Evolutionary conservation across 1,140 invertebrate genomes (phyloP).

Genomic region (Drosophila jambulina): DNA sequence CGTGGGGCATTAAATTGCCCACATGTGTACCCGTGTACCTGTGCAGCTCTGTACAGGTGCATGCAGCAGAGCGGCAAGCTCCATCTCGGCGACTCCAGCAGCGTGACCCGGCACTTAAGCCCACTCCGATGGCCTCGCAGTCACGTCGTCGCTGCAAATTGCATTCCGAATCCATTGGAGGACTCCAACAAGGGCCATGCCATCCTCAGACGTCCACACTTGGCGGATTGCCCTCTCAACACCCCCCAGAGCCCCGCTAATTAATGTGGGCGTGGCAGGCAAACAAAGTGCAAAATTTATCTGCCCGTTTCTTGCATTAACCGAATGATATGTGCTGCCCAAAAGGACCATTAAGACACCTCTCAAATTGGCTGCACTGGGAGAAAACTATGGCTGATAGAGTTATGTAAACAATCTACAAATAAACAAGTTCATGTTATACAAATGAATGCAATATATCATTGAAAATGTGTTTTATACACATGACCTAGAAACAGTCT

Average conservation of each 20-base stretch:
- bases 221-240: background rate
- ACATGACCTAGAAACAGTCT: background rate
- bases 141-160: constrained; percentile 50
- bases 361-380: constrained; percentile 30
- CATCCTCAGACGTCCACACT: constrained; percentile 15
- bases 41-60: constrained; percentile 47
- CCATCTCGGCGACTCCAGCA: constrained; percentile 17
- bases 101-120: constrained; percentile 40
- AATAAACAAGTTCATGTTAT: too few relatives aligned
- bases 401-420: too few relatives aligned
- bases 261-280: constrained; percentile 57
- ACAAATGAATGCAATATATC: background rate
- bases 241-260: constrained; percentile 41
- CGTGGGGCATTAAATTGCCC: constrained; percentile 67
- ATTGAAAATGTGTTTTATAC: background rate
- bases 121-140: constrained; percentile 40
- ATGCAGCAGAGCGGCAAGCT: constrained; percentile 47
- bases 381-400: background rate
- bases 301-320: constrained; percentile 29
- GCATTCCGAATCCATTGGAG: constrained; percentile 45
- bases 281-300: constrained; percentile 63
- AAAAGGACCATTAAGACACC: constrained; percentile 35
- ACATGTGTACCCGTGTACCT: constrained; percentile 38
- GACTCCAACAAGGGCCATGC: constrained; percentile 15
- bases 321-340: constrained; percentile 46